A percentile compares a stretch with the other conserved stretches of the same genome.
Conservation (phyloP, 2,113 vertebrate genomes). For the Neolamprologus devosi region DNA sequence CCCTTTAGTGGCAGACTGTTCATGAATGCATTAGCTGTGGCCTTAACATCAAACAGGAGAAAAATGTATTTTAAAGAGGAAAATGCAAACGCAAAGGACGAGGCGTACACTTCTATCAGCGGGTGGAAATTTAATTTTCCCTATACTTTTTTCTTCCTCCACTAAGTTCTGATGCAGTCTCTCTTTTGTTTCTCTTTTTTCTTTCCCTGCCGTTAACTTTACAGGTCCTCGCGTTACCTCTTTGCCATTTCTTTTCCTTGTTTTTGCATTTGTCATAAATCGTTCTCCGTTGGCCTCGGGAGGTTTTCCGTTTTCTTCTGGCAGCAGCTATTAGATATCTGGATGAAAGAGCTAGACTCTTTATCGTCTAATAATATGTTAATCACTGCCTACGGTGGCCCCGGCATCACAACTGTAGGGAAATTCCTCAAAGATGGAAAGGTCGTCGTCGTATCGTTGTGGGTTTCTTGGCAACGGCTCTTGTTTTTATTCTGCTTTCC, state of each 20-base stretch:
- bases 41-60: constrained; percentile 34
- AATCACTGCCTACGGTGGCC: constrained; percentile 42
- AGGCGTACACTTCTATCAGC: neutral
- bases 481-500: constrained; percentile 28
- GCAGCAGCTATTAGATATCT: constrained; percentile 24
- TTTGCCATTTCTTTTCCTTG: neutral
- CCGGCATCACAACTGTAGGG: neutral
- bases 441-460: constrained; percentile 36
- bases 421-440: constrained; percentile 46
- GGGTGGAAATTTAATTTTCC: constrained; percentile 17
- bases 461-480: constrained; percentile 33
- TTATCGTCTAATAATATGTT: constrained; percentile 58
- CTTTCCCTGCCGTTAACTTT: neutral
- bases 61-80: neutral
- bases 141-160: neutral
- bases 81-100: constrained; percentile 13
- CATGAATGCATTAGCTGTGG: constrained; percentile 47
- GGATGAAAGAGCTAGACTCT: constrained; percentile 20
- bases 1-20: constrained; percentile 23
- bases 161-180: constrained; percentile 4
- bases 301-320: constrained; percentile 13
- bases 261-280: constrained; percentile 22
- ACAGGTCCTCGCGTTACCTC: neutral
- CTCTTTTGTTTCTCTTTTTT: neutral
- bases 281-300: neutral